A percentile compares a stretch with the other conserved stretches of the same genome.
Evolutionary conservation across 2,113 vertebrate genomes (phyloP).

Genomic region (Crotalus horridus): DNA sequence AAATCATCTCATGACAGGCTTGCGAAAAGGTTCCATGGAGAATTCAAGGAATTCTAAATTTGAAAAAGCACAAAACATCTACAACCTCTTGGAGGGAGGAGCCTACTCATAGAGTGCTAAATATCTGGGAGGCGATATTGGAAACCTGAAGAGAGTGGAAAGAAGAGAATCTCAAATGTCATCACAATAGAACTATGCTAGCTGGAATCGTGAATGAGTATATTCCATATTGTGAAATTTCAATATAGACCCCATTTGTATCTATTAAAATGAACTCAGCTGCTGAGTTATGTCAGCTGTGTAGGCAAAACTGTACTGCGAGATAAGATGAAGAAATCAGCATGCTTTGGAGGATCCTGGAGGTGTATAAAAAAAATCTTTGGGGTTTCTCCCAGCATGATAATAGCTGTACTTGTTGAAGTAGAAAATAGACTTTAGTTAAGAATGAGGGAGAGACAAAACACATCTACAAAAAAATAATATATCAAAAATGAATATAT

Average conservation of each 20-base stretch:
- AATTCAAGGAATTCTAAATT: background rate
- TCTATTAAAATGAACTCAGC: background rate
- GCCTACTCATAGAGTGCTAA: background rate
- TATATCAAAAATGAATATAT: background rate
- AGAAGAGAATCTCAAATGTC: background rate
- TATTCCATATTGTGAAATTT: background rate
- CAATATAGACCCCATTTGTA: background rate
- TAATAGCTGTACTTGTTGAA: background rate
- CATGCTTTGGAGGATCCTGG: background rate
- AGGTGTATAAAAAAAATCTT: background rate
- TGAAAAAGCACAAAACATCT: background rate
- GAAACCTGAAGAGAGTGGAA: background rate
- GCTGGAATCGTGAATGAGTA: background rate
- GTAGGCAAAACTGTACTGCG: background rate
- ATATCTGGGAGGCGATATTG: background rate
- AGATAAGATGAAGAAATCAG: background rate
- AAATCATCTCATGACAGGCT: background rate
- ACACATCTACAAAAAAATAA: background rate
- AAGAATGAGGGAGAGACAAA: background rate
- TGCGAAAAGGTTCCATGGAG: background rate
- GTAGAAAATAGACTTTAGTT: background rate
- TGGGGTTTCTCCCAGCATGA: background rate
- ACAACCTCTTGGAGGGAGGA: background rate
- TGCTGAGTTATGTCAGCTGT: background rate
- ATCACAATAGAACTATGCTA: background rate